Base-by-base conservation (phyloP, 2,113 vertebrate genomes). In the Pandion haliaetus region DNA sequence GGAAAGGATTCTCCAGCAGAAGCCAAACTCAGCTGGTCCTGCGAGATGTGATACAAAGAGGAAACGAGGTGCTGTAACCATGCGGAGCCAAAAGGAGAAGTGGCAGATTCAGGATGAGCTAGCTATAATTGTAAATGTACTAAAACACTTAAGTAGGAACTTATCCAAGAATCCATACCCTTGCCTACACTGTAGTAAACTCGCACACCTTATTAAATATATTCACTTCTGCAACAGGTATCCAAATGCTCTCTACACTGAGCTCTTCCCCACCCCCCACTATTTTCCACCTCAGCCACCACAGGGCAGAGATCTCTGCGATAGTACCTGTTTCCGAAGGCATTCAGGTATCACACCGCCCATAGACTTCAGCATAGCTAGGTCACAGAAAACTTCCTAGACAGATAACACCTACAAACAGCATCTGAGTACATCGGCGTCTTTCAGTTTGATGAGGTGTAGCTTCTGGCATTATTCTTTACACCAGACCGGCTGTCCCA, bases 371-470 rank as follows among this genome's bases (percentile, higher is more conserved):
- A n/a, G 88, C 49, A 54, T 0, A 93, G 72, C 34, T 23, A 38
- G 93, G 87, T 88, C 92, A 96, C 86, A 40, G 65, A 84, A 95
- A 87, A 69, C 24, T 57, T 95, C 80, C 93, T 70, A 44, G 23
- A 58, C 45, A 82, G 49, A 3, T 12, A 85, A 87, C 54, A 55
- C 86, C 73, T 31, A 57, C 59, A 47, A 77, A 49, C 2, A 13
- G 76, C 34, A 82, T 57, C 61, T 14, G 55, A 93, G 47, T 25
- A 91, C 20, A 55, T 20, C 31, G 13, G 36, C 1, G 6, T 12
- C 40, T 45, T 58, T 16, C 49, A 62, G 49, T 69, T 69, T n/a
- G 45, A 65, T 10, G 36, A 80, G 44, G 40, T 17, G 17, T 6
- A 79, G n/a, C 19, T 91, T 65, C 58, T 38, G 38, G 29, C 31